Evolutionary conservation across 2,797 vertebrate species (phyloP).

Genomic region (Pseudochaenichthys georgianus): DNA sequence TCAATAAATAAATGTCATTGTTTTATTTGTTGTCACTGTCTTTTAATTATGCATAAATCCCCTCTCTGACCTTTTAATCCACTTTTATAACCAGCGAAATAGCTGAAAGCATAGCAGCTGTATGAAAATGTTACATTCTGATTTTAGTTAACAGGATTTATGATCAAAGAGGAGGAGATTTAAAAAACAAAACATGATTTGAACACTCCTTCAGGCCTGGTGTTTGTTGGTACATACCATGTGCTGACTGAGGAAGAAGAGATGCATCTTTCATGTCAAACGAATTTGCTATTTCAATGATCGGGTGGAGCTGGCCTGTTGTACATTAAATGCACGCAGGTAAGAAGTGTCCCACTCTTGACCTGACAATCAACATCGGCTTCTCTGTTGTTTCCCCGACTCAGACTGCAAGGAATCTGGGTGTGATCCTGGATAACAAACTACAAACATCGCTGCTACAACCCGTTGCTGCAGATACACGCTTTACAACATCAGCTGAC

Average conservation of each 20-base stretch:
- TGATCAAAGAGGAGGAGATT: slow-evolving; percentile 55
- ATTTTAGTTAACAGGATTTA: slow-evolving; percentile 37
- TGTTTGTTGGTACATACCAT: slow-evolving; percentile 39
- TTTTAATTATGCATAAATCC: slow-evolving; percentile 25
- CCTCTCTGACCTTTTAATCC: slow-evolving; percentile 48
- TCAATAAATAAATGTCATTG: slow-evolving; percentile 97
- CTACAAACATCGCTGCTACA: no score
- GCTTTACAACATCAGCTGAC: no score
- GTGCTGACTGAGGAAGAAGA: slow-evolving; percentile 29
- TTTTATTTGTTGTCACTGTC: slow-evolving; percentile 85
- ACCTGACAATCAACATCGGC: no score
- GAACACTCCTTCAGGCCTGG: slow-evolving; percentile 40
- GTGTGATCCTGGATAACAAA: no score
- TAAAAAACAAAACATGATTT: slow-evolving; percentile 12
- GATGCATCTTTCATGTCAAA: slow-evolving; percentile 54
- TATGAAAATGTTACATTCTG: slow-evolving; percentile 24
- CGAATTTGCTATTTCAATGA: slow-evolving; percentile 56
- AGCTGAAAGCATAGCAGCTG: slow-evolving; percentile 4
- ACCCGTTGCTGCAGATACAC: no score
- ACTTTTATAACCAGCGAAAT: slow-evolving; percentile 13
- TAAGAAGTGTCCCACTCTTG: neutral
- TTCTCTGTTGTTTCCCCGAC: no score
- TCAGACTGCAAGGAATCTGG: no score
- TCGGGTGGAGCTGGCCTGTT: slow-evolving; percentile 18
- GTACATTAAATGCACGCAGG: slow-evolving; percentile 2